Base-by-base conservation (phyloP, 2,113 vertebrate species). In the Cnemophilus loriae region DNA sequence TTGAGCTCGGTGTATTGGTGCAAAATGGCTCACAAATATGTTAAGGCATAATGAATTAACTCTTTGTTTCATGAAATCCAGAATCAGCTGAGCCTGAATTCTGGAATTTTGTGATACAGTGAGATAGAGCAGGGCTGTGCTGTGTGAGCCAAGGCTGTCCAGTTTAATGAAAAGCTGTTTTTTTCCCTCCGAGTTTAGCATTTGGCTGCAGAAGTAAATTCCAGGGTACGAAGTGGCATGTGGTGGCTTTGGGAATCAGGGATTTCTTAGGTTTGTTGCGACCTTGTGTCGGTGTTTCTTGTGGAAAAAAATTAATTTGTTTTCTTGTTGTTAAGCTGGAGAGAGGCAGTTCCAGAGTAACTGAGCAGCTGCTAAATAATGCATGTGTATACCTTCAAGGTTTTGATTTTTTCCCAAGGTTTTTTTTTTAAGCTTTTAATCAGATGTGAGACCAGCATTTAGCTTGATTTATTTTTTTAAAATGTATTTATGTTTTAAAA, bases 321-420 rank as follows among this genome's bases (percentile, higher is more conserved):
- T 39, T 50, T n/a, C 27, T 22, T 70, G 1, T 61, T 73, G 27
- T 82, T 56, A 55, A 65, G 15, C 60, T 65, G 56, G 22, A 95
- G 64, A 68, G 86, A 74, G 73, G 65, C 30, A 33, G 49, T 56
- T 95, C 57, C 65, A 46, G 46, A 70, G 67, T 65, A 90, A 63
- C 67, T 64, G 84, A 91, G 57, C 91, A 91, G 55, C 77, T 94
- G 41, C 73, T 95, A 49, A 95, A 91, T 93, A 93, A 68, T 89
- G 28, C 57, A 78, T 85, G 49, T 52, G 22, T 24, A 8, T 94
- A 68, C 30, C 50, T 89, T 84, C 17, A 44, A 73, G 71, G 63
- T 69, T 63, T 79, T 50, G 70, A 41, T 60, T 65, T 28, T 50
- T 37, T 6, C 47, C 35, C 33, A 77, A 41, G 70, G 18, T 30